phyloP scores from a whole-genome alignment of 2,888 invertebrate genomes.

The Scaptomyza polygonia region DNA sequence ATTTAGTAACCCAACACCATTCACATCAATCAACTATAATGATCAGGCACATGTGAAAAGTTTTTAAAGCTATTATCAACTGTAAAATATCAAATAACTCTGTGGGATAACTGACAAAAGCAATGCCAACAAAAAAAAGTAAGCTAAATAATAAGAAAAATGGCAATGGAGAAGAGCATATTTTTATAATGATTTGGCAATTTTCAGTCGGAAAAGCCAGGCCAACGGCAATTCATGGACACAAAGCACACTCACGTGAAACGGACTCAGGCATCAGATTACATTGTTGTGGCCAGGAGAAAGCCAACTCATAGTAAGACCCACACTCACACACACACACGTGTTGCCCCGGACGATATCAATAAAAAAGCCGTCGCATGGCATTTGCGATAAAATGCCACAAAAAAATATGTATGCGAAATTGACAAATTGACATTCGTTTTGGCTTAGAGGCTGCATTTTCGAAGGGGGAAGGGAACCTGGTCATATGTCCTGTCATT shows the following conservation, averaged over 20 bases:
- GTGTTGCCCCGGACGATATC: slow-evolving; percentile 78
- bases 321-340: slow-evolving; percentile 57
- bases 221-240: slow-evolving; percentile 38
- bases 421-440: slow-evolving; percentile 79
- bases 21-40: slow-evolving; percentile 75
- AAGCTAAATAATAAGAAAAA: slow-evolving; percentile 11
- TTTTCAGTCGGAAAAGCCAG: slow-evolving; percentile 43
- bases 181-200: slow-evolving; percentile 73
- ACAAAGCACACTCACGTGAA: slow-evolving; percentile 37
- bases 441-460: slow-evolving; percentile 57
- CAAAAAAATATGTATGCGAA: slow-evolving; percentile 61
- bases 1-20: slow-evolving; percentile 46
- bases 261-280: slow-evolving; percentile 81
- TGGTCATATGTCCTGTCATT: slow-evolving; percentile 70
- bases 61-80: slow-evolving; percentile 76
- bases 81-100: slow-evolving; percentile 82
- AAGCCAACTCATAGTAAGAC: no score
- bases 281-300: slow-evolving; percentile 76
- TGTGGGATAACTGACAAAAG: slow-evolving; percentile 72
- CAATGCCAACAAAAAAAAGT: slow-evolving; percentile 62
- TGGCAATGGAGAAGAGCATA: slow-evolving; percentile 47
- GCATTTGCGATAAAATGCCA: slow-evolving; percentile 60
- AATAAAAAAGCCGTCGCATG: slow-evolving; percentile 71
- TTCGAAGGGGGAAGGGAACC: background rate
- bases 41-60: slow-evolving; percentile 69